Conservation (phyloP, 2,888 invertebrate species). For the Apamea anceps region DNA sequence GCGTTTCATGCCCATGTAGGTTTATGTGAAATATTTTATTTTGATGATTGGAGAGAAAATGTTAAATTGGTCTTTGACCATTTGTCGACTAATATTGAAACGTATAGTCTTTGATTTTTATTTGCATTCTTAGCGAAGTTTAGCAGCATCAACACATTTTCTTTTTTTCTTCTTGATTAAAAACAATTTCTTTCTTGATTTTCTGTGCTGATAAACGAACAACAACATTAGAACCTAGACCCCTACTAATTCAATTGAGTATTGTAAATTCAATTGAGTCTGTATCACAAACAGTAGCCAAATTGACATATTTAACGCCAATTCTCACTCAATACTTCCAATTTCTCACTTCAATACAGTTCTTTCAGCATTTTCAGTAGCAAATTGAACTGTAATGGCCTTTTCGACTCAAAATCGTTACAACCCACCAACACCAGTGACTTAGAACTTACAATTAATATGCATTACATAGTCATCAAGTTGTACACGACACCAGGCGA, state of each 20-base stretch:
- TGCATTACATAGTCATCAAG: conserved; percentile 68
- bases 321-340: conserved; percentile 1
- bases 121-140: not conserved
- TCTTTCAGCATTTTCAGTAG: not conserved
- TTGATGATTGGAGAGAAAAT: not conserved
- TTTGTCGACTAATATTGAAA: no score
- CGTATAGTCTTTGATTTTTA: no score
- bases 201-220: no score
- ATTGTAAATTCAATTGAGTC: conserved; percentile 9
- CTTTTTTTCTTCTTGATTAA: no score
- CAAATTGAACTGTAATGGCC: conserved; percentile 1
- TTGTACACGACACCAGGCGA: conserved; percentile 80
- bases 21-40: no score
- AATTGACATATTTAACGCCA: conserved; percentile 8
- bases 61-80: not conserved
- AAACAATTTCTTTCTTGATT: not conserved
- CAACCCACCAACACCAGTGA: conserved; percentile 29
- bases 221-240: not conserved
- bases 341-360: conserved; percentile 1
- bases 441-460: conserved; percentile 64
- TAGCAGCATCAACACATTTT: not conserved
- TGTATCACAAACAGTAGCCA: not conserved
- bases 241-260: not conserved
- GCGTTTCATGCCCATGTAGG: no score
- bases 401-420: not conserved